phyloP scores from a whole-genome alignment of 2,888 invertebrate species.

The Phytoseiulus persimilis region DNA sequence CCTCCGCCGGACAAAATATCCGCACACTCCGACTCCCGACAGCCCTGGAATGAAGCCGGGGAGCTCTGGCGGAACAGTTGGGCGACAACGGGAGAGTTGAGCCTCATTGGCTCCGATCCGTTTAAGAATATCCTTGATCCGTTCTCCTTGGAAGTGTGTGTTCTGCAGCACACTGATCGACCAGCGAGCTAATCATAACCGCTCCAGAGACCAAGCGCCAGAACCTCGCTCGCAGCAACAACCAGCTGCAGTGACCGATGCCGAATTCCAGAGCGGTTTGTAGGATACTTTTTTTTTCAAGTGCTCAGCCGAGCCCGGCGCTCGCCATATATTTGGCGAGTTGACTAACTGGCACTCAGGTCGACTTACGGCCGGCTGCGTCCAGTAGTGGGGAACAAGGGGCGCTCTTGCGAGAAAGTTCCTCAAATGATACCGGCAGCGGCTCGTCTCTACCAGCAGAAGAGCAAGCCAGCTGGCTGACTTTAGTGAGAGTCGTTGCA shows the following conservation, averaged over 20 bases:
- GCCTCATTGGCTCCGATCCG: background rate
- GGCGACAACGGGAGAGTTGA: background rate
- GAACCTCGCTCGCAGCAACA: background rate
- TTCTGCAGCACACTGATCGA: background rate
- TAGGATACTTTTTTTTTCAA: background rate
- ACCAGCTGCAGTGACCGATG: background rate
- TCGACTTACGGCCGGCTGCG: background rate
- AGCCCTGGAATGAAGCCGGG: too few species aligned
- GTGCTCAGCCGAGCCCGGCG: background rate
- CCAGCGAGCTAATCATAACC: background rate
- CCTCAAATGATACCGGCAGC: background rate
- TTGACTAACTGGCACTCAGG: background rate
- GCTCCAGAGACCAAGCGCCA: background rate
- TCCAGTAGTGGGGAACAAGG: background rate
- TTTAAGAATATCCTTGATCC: background rate
- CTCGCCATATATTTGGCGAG: background rate
- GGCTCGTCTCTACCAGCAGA: background rate
- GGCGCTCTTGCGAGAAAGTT: slow-evolving; percentile 5
- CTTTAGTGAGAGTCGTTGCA: background rate
- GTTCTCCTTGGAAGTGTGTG: background rate
- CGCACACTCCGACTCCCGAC: too few species aligned
- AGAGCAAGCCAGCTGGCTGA: background rate
- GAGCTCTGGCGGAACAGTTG: too few species aligned
- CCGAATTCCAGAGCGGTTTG: background rate
- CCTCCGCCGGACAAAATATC: too few species aligned